These are phyloP conservation scores for Dioctria linearis DNA, from an alignment of 2,888 invertebrate species.

Conservation along the genomic window DNA sequence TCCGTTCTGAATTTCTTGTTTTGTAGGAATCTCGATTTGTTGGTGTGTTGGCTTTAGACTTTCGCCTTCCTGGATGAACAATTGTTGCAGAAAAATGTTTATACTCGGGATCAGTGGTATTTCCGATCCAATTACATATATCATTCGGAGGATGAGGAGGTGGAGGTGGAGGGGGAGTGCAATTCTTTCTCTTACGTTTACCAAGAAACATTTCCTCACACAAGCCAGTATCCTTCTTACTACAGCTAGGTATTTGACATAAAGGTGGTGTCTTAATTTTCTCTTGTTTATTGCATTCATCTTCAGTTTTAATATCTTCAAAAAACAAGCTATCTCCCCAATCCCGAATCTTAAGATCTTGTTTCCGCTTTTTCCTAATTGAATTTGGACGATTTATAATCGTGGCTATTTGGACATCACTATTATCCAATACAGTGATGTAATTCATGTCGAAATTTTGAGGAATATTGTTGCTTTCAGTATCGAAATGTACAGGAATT, in stretches of 20 bases:
- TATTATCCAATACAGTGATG: neutral
- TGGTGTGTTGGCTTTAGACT: neutral
- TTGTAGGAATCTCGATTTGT: slow-evolving; percentile 18
- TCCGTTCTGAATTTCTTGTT: slow-evolving; percentile 12
- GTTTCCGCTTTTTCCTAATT: neutral
- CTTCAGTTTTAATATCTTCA: neutral
- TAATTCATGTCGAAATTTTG: neutral
- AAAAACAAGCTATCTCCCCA: slow-evolving; percentile 9
- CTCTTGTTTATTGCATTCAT: neutral
- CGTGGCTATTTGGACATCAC: neutral
- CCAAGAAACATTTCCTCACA: slow-evolving; percentile 12
- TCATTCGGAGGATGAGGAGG: neutral
- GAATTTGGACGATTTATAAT: neutral
- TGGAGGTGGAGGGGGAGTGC: neutral
- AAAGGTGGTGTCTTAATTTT: neutral
- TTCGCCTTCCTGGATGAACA: neutral
- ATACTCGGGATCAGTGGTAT: neutral
- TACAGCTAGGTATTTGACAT: neutral
- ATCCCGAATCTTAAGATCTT: slow-evolving; percentile 5
- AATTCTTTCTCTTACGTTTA: slow-evolving; percentile 19
- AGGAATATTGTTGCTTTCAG: neutral
- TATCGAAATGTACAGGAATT: neutral
- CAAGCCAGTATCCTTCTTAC: neutral
- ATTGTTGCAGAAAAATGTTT: neutral
- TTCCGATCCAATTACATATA: neutral